Conservation (phyloP, 1,140 invertebrate genomes). For the Drosophila sechellia region DNA sequence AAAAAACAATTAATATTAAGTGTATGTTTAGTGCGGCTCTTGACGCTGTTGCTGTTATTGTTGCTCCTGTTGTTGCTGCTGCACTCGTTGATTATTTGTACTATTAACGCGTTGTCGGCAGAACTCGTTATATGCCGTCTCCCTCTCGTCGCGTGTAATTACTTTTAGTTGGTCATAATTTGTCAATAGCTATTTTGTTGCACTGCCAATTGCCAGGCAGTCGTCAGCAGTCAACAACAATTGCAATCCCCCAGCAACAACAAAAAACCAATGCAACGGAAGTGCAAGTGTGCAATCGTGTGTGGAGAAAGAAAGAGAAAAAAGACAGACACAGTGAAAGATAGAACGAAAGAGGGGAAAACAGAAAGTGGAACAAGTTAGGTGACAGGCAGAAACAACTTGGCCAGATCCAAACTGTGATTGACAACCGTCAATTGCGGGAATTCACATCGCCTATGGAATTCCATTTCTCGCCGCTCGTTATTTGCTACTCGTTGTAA, state of each 20-base stretch:
- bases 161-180: slow-evolving; percentile 83
- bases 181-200: slow-evolving; percentile 83
- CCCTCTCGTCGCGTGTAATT: slow-evolving; percentile 70
- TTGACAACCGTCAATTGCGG: slow-evolving; percentile 43
- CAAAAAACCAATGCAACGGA: slow-evolving; percentile 49
- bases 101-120: slow-evolving; percentile 72
- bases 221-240: slow-evolving; percentile 41
- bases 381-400: slow-evolving; percentile 35
- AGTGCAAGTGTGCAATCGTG: slow-evolving; percentile 73
- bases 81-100: slow-evolving; percentile 79
- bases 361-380: slow-evolving; percentile 35
- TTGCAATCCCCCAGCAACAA: slow-evolving; percentile 11
- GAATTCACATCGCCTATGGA: slow-evolving; percentile 21
- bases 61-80: slow-evolving; percentile 30
- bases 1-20: slow-evolving; percentile 83
- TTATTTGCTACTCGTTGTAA: slow-evolving; percentile 2
- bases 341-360: neutral
- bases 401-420: slow-evolving; percentile 30
- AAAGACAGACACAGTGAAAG: neutral
- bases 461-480: slow-evolving; percentile 21
- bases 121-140: slow-evolving; percentile 70
- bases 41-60: slow-evolving; percentile 62
- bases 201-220: slow-evolving; percentile 58
- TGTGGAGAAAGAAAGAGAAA: slow-evolving; percentile 21
- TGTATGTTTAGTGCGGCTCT: slow-evolving; percentile 76